phyloP scores from a whole-genome alignment of 2,888 invertebrate species.

The Agrochola litura region DNA sequence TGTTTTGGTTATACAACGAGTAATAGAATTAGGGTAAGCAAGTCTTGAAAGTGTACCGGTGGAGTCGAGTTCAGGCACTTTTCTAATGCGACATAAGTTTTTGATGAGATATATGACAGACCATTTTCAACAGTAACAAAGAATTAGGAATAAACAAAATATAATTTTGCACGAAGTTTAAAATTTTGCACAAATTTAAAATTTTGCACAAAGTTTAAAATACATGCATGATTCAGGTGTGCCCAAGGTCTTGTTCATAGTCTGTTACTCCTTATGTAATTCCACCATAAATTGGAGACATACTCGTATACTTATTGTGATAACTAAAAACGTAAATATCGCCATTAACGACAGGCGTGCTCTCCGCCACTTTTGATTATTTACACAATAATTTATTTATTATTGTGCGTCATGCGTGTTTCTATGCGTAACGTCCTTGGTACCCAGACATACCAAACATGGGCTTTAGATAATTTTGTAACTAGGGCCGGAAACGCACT shows the following conservation, averaged over 20 bases:
- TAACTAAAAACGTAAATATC: slow-evolving; percentile 34
- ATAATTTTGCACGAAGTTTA: no score
- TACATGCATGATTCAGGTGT: background rate
- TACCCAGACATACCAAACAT: slow-evolving; percentile 33
- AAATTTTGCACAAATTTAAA: no score
- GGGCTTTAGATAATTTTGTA: background rate
- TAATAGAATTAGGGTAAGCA: background rate
- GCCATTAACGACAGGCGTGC: slow-evolving; percentile 25
- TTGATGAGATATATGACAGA: background rate
- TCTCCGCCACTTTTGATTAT: slow-evolving; percentile 29
- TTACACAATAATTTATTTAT: slow-evolving; percentile 33
- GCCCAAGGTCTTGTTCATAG: background rate
- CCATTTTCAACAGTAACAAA: background rate
- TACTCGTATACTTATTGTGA: no score
- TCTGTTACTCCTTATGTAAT: background rate
- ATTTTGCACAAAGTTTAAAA: background rate
- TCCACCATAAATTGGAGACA: background rate
- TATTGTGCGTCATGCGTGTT: slow-evolving; percentile 36
- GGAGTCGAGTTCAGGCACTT: background rate
- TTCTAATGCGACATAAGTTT: background rate
- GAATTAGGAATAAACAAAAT: background rate
- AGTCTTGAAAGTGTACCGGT: background rate
- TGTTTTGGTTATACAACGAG: slow-evolving; percentile 20
- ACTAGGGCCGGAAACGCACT: background rate
- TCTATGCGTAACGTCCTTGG: slow-evolving; percentile 32